Evolutionary conservation across 2,888 invertebrate species (phyloP), one percentile per base, ranked within the genome.

Genomic region (Labia minor): DNA sequence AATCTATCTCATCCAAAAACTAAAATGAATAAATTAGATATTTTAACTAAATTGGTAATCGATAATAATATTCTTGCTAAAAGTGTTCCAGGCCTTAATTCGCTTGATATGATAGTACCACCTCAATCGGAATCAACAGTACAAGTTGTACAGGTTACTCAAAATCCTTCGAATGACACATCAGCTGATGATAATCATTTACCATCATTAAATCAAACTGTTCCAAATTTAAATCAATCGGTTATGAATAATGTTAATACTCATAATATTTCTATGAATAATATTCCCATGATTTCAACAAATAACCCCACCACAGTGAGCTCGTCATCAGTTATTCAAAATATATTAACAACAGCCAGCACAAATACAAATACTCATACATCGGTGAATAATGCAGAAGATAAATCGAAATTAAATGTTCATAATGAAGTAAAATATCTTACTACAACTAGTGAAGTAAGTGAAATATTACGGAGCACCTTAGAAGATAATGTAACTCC

Each of bases 31-130:
- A 33, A 33, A 33, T 11, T 33, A 33, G 67, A 62, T 11, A 21
- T 66, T 33, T 62, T 67, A n/a, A 64, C 63, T n/a, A 66, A 66
- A 33, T 0, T 77, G 75, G 1, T 64, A 18, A 68, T 37, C 16
- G 75, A 76, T 62, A 77, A 75, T 61, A 77, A 77, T 64, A 77
- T 78, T 49, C 71, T 82, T 21, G 76, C 81, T 19, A 79, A 80
- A 65, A 79, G 61, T 67, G 78, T 84, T 1, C 83, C 84, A 21
- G 85, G 85, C 11, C 75, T 86, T 70, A 81, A 82, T 69, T 81
- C 82, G 63, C 76, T 82, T 63, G 84, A 85, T 69, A 83, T 84
- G 78, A 81, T 87, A 69, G 78, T 81, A 49, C 86, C 86, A 1
- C 75, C 77, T 10, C 73, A 77, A 14, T 74, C 78, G 68, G 78